Evolutionary conservation across 1,140 invertebrate genomes (phyloP).

Genomic region (Glomeris maerens): DNA sequence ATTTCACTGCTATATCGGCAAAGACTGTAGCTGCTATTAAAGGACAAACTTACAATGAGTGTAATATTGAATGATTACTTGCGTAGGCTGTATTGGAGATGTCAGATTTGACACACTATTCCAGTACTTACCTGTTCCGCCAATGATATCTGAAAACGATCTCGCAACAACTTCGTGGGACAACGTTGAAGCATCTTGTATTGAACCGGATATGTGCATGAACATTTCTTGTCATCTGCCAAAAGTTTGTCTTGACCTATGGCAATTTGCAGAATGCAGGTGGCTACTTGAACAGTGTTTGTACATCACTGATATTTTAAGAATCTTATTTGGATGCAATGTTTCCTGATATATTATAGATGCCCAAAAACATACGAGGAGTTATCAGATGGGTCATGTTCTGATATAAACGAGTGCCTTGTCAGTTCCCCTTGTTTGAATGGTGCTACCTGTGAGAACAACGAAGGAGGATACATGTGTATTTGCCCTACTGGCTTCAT

Average conservation of each 20-base stretch:
- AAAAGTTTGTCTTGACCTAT: not conserved
- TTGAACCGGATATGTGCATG: not conserved
- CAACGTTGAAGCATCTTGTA: not conserved
- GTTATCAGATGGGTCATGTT: not conserved
- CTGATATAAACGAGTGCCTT: constrained; percentile 16
- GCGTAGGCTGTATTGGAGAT: constrained; percentile 35
- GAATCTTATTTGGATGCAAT: not conserved
- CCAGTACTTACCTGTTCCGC: constrained; percentile 30
- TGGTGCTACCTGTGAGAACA: constrained; percentile 78
- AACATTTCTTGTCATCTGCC: not conserved
- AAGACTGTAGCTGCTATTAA: not conserved
- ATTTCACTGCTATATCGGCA: not conserved
- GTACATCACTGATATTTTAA: not conserved
- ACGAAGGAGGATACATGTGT: constrained; percentile 77
- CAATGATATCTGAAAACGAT: not conserved
- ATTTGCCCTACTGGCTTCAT: constrained; percentile 72
- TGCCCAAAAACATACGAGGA: not conserved
- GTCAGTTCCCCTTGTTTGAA: constrained; percentile 44
- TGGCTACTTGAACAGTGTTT: not conserved
- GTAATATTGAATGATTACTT: constrained; percentile 1
- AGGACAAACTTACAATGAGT: not conserved
- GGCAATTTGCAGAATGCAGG: not conserved
- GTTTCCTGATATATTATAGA: constrained; percentile 2
- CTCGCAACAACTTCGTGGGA: not conserved
- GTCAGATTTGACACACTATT: constrained; percentile 30